Conservation (phyloP, 2,888 invertebrate species). For the Amphipyra berbera region DNA sequence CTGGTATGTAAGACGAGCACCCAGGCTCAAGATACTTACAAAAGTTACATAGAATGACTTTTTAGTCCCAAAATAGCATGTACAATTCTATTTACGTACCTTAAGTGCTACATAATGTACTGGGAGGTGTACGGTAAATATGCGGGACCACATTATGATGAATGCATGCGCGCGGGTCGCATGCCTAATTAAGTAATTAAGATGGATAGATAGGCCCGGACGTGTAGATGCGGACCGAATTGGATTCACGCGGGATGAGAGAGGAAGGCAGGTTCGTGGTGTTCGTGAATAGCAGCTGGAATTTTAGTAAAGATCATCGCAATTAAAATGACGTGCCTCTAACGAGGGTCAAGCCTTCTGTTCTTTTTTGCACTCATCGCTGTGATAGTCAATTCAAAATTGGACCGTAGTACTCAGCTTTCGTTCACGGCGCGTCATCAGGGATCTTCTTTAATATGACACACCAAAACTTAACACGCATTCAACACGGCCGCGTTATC, state of each 20-base stretch:
- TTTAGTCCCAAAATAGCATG: background rate
- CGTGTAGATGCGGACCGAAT: conserved; percentile 30
- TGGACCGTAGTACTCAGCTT: no score
- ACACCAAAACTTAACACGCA: no score
- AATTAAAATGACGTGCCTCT: no score
- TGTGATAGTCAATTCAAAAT: no score
- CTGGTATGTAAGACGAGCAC: no score
- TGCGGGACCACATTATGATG: conserved; percentile 49
- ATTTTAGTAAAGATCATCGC: no score
- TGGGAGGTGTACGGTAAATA: conserved; percentile 19
- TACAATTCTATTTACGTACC: background rate
- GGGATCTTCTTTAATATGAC: no score
- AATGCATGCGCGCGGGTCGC: conserved; percentile 59
- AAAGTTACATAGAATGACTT: no score
- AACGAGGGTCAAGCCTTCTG: no score
- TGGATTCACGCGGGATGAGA: background rate
- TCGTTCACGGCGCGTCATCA: no score
- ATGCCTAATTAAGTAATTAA: conserved; percentile 72
- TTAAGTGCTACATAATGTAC: conserved; percentile 20
- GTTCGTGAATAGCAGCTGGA: background rate
- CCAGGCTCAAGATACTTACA: background rate
- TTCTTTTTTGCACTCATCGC: no score
- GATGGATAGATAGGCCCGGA: conserved; percentile 63
- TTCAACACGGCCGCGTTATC: no score
- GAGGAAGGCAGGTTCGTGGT: background rate